phyloP scores from a whole-genome alignment of 1,140 invertebrate species.

The Pissodes strobi region DNA sequence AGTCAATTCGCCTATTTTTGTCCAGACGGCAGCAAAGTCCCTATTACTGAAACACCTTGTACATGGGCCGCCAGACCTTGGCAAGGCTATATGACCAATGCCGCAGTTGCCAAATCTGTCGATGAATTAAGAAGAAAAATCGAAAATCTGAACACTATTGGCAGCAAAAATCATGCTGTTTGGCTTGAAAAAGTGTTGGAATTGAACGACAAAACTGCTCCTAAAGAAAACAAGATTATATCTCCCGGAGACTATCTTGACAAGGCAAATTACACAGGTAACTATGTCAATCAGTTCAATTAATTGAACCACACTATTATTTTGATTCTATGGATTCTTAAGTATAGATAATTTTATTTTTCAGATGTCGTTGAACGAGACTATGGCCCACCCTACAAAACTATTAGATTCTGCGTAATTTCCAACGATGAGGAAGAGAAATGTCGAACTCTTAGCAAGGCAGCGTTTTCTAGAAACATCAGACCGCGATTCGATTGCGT shows the following conservation, averaged over 20 bases:
- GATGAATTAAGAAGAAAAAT: conserved; percentile 52
- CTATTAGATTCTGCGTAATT: conserved; percentile 68
- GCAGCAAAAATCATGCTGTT: conserved; percentile 56
- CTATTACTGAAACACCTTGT: conserved; percentile 70
- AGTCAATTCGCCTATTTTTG: conserved; percentile 76
- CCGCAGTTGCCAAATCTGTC: conserved; percentile 60
- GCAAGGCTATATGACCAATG: conserved; percentile 73
- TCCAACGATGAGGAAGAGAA: conserved; percentile 65
- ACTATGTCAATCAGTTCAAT: background rate
- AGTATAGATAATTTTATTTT: no score
- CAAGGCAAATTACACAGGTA: conserved; percentile 70
- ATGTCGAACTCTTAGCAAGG: conserved; percentile 67
- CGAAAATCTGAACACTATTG: conserved; percentile 55
- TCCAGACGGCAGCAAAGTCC: conserved; percentile 74
- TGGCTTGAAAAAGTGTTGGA: conserved; percentile 62
- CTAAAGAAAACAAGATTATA: conserved; percentile 66
- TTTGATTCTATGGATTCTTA: no score
- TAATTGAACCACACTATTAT: no score
- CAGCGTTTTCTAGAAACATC: conserved; percentile 73
- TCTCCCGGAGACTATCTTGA: conserved; percentile 67
- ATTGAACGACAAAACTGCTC: conserved; percentile 60
- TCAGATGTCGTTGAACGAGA: conserved; percentile 74
- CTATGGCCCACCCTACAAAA: conserved; percentile 61
- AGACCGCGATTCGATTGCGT: conserved; percentile 72
- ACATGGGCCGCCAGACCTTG: conserved; percentile 80